A percentile compares a stretch with the other conserved stretches of the same genome.
phyloP scores from a whole-genome alignment of 2,888 invertebrate species.

The Pherbina coryleti region DNA sequence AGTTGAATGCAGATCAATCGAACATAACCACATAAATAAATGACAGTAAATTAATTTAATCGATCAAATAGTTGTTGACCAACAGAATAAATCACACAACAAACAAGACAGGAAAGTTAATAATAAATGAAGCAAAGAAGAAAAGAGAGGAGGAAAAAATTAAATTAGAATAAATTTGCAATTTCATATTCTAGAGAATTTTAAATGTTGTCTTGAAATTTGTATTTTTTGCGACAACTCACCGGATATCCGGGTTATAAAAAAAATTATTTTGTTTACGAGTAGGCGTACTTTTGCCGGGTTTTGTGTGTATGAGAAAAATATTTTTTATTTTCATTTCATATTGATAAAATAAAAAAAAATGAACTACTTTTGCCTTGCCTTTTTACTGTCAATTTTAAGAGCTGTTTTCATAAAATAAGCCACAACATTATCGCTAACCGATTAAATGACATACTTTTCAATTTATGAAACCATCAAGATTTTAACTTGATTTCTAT shows the following conservation, averaged over 20 bases:
- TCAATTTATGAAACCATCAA: neutral
- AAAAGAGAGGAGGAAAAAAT: neutral
- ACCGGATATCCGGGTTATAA: neutral
- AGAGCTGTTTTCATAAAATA: neutral
- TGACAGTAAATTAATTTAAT: constrained; percentile 34
- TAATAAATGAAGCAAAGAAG: neutral
- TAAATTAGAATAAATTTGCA: neutral
- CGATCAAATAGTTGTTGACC: neutral
- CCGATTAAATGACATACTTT: constrained; percentile 3
- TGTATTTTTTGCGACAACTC: neutral
- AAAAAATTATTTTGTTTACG: too few relatives aligned
- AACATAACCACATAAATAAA: constrained; percentile 30
- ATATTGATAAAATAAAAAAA: neutral
- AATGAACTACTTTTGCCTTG: neutral
- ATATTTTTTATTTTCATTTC: neutral
- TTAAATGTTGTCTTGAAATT: neutral
- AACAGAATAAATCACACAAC: constrained; percentile 2
- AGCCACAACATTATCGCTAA: neutral
- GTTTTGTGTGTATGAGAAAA: neutral
- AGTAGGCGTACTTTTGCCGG: too few relatives aligned
- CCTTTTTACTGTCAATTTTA: neutral
- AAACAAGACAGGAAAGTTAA: neutral
- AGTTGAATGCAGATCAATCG: constrained; percentile 29
- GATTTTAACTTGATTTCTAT: neutral
- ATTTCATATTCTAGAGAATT: neutral